Conservation (phyloP, 2,888 invertebrate genomes). For the Thereva unica region DNA sequence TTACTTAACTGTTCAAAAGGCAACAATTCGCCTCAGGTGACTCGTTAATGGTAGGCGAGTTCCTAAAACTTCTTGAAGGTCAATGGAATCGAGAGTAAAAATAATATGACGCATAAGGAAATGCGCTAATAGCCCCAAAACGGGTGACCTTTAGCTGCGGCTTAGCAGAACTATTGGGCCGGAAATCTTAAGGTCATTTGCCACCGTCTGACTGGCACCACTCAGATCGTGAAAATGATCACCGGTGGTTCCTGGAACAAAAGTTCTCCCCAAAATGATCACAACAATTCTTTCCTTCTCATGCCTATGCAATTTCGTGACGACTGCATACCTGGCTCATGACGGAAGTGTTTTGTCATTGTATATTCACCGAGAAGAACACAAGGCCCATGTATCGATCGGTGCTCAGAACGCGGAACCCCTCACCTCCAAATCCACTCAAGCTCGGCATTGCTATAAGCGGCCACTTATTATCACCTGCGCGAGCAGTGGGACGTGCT, state of each 20-base stretch:
- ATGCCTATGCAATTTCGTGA: too few relatives aligned
- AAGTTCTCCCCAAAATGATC: too few relatives aligned
- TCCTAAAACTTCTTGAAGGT: conserved; percentile 17
- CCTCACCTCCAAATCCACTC: background rate
- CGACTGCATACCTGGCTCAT: too few relatives aligned
- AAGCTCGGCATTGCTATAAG: background rate
- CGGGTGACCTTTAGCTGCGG: conserved; percentile 15
- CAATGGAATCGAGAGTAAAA: conserved; percentile 15
- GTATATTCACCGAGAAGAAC: too few relatives aligned
- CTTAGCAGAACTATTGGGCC: background rate
- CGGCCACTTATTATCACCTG: conserved; percentile 18
- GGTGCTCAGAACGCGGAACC: conserved; percentile 22
- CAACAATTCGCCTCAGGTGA: too few relatives aligned
- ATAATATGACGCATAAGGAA: conserved; percentile 24
- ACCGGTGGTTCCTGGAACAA: too few relatives aligned
- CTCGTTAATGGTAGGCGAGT: background rate
- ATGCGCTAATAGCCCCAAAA: conserved; percentile 13
- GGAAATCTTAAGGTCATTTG: conserved; percentile 15
- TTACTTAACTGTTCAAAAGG: too few relatives aligned
- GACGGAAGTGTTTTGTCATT: too few relatives aligned
- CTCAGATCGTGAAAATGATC: too few relatives aligned
- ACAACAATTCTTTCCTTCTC: too few relatives aligned
- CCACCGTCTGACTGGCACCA: too few relatives aligned
- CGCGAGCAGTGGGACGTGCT: conserved; percentile 6
- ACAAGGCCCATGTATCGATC: background rate